These are phyloP conservation scores for Pygocentrus nattereri DNA, from an alignment of 2,797 vertebrate species.

Conservation along the genomic window DNA sequence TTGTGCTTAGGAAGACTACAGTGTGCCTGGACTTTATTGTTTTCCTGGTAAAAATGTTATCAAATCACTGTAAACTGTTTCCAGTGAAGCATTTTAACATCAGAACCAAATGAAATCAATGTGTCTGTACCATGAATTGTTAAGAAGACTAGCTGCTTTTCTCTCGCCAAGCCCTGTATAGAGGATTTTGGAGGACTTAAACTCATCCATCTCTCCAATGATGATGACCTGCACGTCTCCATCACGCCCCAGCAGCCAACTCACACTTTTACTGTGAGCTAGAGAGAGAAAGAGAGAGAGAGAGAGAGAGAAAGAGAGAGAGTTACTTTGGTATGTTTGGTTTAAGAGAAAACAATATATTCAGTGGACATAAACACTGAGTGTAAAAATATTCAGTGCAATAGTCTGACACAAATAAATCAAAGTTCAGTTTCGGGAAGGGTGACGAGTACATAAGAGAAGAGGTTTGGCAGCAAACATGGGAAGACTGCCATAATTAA, in stretches of 20 bases:
- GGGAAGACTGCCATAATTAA: slow-evolving; percentile 59
- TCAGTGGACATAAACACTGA: neutral
- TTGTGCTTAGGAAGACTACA: too few species aligned
- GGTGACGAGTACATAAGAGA: neutral
- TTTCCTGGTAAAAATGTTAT: too few species aligned
- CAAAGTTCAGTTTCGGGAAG: slow-evolving; percentile 10
- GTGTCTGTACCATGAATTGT: slow-evolving; percentile 68
- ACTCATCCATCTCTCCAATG: slow-evolving; percentile 79
- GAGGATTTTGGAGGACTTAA: slow-evolving; percentile 77
- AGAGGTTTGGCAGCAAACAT: slow-evolving; percentile 49
- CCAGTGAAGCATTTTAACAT: too few species aligned
- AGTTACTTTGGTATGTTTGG: neutral
- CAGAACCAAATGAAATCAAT: neutral
- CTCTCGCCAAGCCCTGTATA: slow-evolving; percentile 72
- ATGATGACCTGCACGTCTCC: slow-evolving; percentile 80
- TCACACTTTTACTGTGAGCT: slow-evolving; percentile 79
- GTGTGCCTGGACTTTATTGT: too few species aligned
- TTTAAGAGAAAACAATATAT: slow-evolving; percentile 4
- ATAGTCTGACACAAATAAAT: slow-evolving; percentile 4
- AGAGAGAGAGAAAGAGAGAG: neutral
- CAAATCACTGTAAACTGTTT: too few species aligned
- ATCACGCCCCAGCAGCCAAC: slow-evolving; percentile 79
- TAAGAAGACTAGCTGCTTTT: slow-evolving; percentile 65
- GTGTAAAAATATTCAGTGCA: neutral
- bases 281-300: slow-evolving; percentile 40